Evolutionary conservation across 1,140 invertebrate species (phyloP).

Genomic region (Acromyrmex echinatior): DNA sequence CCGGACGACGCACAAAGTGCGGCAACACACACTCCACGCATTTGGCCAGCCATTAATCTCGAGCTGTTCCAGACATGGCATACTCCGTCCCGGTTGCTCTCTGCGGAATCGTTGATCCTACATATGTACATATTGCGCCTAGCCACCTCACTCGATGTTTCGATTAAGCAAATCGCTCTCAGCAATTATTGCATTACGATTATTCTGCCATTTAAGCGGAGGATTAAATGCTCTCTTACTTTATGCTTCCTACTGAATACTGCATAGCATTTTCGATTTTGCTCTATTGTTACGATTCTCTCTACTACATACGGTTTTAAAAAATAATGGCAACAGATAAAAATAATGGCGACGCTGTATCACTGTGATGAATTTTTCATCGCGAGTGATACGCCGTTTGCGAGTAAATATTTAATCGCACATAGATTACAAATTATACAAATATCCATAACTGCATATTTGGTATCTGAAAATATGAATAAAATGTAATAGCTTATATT

Average conservation of each 20-base stretch:
- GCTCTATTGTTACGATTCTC: neutral
- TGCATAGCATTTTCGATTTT: neutral
- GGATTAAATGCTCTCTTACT: constrained; percentile 34
- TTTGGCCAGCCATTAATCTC: constrained; percentile 74
- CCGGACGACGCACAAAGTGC: constrained; percentile 62
- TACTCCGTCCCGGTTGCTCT: constrained; percentile 2
- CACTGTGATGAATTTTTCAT: constrained; percentile 34
- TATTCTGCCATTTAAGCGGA: constrained; percentile 16
- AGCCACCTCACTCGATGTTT: neutral
- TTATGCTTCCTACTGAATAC: neutral
- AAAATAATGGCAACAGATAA: neutral
- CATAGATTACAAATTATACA: constrained; percentile 14
- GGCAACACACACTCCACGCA: constrained; percentile 69
- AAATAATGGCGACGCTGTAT: neutral
- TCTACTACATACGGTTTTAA: neutral
- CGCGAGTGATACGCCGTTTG: neutral
- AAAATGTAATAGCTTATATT: neutral
- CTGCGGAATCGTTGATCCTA: neutral
- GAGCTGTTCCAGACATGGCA: constrained; percentile 67
- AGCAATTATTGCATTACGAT: constrained; percentile 38
- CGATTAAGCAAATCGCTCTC: constrained; percentile 45
- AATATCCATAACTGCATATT: neutral
- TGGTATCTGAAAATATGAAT: neutral
- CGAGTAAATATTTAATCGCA: constrained; percentile 21
- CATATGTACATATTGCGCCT: constrained; percentile 1